Percentiles rank a stretch among this genome's conserved stretches.
phyloP scores from a whole-genome alignment of 2,888 invertebrate genomes.

The Acanthosepion esculentum region DNA sequence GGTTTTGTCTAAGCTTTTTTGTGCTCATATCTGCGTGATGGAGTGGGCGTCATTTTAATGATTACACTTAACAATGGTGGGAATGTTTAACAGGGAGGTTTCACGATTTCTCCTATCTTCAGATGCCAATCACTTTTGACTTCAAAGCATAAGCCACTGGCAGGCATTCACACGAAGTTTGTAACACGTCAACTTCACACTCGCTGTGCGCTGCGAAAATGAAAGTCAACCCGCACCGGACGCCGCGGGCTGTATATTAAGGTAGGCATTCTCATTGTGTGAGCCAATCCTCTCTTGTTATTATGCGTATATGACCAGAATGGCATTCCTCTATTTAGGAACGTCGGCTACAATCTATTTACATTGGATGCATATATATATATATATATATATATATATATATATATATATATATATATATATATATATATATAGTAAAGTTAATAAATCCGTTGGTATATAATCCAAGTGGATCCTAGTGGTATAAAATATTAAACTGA shows the following conservation, averaged over 20 bases:
- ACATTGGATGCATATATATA: too few relatives aligned
- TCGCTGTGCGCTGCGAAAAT: not conserved
- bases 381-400: too few relatives aligned
- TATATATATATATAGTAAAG: too few relatives aligned
- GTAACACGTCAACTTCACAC: not conserved
- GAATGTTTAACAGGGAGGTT: not conserved
- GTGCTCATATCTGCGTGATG: not conserved
- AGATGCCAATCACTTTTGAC: not conserved
- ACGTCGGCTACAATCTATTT: not conserved
- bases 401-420: too few relatives aligned
- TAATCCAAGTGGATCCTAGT: too few relatives aligned
- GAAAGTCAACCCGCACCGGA: not conserved
- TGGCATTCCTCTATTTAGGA: not conserved
- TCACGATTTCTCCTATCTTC: not conserved
- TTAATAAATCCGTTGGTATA: too few relatives aligned
- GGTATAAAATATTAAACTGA: too few relatives aligned
- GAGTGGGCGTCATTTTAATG: not conserved
- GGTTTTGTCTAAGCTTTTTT: not conserved
- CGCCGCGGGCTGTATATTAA: not conserved
- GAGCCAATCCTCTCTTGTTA: not conserved
- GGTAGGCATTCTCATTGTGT: not conserved
- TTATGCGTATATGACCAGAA: not conserved
- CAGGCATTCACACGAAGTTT: conserved; percentile 15
- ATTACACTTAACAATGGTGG: not conserved
- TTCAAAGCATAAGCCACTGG: not conserved